Evolutionary conservation across 2,797 vertebrate genomes (phyloP).

Genomic region (Cirrhinus molitorella): DNA sequence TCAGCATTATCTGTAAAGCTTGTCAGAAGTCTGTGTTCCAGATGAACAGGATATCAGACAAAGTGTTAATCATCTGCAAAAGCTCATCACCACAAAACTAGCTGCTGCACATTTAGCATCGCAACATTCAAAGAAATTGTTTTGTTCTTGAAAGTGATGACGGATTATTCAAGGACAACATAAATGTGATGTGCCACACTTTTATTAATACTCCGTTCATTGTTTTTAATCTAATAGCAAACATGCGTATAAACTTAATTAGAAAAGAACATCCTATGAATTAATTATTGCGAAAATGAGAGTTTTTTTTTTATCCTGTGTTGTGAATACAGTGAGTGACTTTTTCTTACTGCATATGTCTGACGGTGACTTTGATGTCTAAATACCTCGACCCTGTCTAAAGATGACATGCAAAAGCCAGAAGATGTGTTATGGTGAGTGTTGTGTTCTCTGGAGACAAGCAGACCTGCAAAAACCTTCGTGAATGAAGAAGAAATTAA

Average conservation of each 20-base stretch:
- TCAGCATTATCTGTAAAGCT: constrained; percentile 55
- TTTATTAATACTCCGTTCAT: constrained; percentile 4
- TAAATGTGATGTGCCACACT: background rate
- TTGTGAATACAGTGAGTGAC: constrained; percentile 9
- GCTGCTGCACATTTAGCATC: background rate
- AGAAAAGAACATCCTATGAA: constrained; percentile 22
- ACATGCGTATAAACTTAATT: constrained; percentile 15
- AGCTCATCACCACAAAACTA: constrained; percentile 25
- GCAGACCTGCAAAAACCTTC: background rate
- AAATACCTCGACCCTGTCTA: constrained; percentile 1
- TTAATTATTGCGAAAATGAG: constrained; percentile 21
- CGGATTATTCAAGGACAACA: background rate
- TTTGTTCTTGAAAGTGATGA: background rate
- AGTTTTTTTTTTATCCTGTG: background rate
- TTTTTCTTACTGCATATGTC: background rate
- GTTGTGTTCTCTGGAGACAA: background rate
- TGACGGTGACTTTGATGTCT: constrained; percentile 4
- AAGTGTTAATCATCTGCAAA: constrained; percentile 44
- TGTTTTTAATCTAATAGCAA: constrained; percentile 18
- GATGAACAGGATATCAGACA: constrained; percentile 53
- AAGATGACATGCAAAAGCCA: background rate
- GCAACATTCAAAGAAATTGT: background rate
- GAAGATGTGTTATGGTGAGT: background rate
- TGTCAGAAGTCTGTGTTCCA: constrained; percentile 57
- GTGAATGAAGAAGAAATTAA: background rate